These are phyloP conservation scores for Altica lythri DNA, from an alignment of 2,888 invertebrate genomes.

Conservation along the genomic window DNA sequence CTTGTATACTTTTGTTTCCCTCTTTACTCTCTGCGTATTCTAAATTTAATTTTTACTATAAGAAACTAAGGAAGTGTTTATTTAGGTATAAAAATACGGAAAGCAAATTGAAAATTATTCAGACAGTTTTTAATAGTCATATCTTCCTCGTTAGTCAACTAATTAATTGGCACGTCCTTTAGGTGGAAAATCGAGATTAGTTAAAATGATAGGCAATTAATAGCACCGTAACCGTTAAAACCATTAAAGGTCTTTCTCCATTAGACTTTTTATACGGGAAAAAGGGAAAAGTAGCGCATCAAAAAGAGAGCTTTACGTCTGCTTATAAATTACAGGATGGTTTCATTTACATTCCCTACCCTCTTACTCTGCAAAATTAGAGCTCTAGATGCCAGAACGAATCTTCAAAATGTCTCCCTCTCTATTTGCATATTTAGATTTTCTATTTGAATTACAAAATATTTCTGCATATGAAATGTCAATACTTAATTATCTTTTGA, in stretches of 20 bases:
- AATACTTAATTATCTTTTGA: no score
- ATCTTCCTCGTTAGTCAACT: conserved; percentile 2
- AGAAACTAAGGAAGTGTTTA: no score
- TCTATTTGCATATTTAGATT: background rate
- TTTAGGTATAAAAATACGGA: no score
- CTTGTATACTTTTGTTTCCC: no score
- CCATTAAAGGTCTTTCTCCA: conserved; percentile 16
- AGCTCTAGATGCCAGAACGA: background rate
- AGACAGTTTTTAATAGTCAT: no score
- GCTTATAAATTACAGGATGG: background rate
- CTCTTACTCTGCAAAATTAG: background rate
- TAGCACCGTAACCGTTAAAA: conserved; percentile 14
- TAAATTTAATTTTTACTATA: no score
- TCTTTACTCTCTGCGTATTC: no score
- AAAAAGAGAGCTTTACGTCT: conserved; percentile 8
- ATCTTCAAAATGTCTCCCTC: background rate
- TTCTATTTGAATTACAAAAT: no score
- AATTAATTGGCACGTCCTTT: conserved; percentile 13
- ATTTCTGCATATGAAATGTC: no score
- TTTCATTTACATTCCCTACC: background rate
- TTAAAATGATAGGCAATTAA: conserved; percentile 17
- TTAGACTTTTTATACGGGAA: conserved; percentile 14
- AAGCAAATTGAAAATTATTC: no score
- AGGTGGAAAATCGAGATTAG: background rate
- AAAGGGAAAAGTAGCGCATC: background rate